Percentiles rank a stretch among this genome's conserved stretches.
These are phyloP conservation scores for Prunella fulvescens DNA, from an alignment of 2,113 vertebrate genomes.

Conservation along the genomic window DNA sequence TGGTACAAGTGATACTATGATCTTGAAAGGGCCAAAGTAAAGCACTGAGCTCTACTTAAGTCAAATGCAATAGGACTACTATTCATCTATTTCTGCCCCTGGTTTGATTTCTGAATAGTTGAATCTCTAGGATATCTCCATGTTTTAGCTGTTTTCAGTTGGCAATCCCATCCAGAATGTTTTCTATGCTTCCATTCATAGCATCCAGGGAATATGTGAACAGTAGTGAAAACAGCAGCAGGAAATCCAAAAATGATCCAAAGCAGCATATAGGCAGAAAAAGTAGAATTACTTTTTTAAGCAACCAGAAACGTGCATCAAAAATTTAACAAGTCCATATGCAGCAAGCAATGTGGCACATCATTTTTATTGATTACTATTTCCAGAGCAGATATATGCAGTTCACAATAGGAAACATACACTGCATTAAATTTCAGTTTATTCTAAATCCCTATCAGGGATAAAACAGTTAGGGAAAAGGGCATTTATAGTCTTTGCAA, in stretches of 20 bases:
- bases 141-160: background rate
- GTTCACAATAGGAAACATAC: background rate
- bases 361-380: background rate
- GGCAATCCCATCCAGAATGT: background rate
- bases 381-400: background rate
- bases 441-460: background rate
- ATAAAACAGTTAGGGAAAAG: background rate
- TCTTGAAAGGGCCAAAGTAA: background rate
- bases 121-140: background rate
- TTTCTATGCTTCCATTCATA: background rate
- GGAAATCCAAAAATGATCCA: background rate
- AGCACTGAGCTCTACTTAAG: background rate
- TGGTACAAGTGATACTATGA: background rate
- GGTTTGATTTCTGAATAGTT: background rate
- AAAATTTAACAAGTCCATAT: background rate
- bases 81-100: background rate
- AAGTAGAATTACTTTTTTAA: background rate
- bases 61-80: background rate
- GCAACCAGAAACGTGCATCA: background rate
- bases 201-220: background rate
- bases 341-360: background rate
- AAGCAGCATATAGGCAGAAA: background rate
- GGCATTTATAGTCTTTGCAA: background rate
- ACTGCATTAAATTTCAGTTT: background rate
- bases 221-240: background rate